Conservation (phyloP, 2,888 invertebrate genomes). For the Drosophila birchii region DNA sequence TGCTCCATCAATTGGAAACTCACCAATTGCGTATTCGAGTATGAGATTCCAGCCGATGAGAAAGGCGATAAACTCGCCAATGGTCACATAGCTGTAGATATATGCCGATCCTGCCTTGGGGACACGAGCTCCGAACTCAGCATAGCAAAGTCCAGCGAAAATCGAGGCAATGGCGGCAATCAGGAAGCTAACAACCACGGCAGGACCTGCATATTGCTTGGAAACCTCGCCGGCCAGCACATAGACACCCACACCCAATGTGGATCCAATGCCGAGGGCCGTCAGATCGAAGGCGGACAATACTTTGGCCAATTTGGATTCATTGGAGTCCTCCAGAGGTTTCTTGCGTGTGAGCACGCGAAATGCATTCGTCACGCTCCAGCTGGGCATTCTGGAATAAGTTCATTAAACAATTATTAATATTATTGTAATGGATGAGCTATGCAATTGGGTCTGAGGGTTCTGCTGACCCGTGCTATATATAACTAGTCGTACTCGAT, state of each 20-base stretch:
- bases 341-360: slow-evolving; percentile 85
- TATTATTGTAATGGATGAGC: slow-evolving; percentile 15
- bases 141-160: slow-evolving; percentile 95
- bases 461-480: slow-evolving; percentile 53
- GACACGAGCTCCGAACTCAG: slow-evolving; percentile 95
- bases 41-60: slow-evolving; percentile 97
- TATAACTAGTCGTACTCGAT: slow-evolving; percentile 31
- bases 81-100: slow-evolving; percentile 96
- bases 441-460: slow-evolving; percentile 22
- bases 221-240: slow-evolving; percentile 94
- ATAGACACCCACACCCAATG: slow-evolving; percentile 95
- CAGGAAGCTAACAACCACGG: slow-evolving; percentile 94
- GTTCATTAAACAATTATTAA: slow-evolving; percentile 21
- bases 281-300: slow-evolving; percentile 93
- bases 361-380: slow-evolving; percentile 67
- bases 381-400: slow-evolving; percentile 71
- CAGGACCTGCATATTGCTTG: slow-evolving; percentile 92
- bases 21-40: slow-evolving; percentile 94
- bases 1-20: slow-evolving; percentile 59
- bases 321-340: slow-evolving; percentile 82
- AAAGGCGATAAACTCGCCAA: slow-evolving; percentile 96
- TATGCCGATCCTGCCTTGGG: slow-evolving; percentile 97
- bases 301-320: slow-evolving; percentile 88
- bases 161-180: slow-evolving; percentile 95
- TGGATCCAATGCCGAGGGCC: slow-evolving; percentile 92